Evolutionary conservation across 2,797 vertebrate species (phyloP).

Genomic region (Protosalanx chinensis): DNA sequence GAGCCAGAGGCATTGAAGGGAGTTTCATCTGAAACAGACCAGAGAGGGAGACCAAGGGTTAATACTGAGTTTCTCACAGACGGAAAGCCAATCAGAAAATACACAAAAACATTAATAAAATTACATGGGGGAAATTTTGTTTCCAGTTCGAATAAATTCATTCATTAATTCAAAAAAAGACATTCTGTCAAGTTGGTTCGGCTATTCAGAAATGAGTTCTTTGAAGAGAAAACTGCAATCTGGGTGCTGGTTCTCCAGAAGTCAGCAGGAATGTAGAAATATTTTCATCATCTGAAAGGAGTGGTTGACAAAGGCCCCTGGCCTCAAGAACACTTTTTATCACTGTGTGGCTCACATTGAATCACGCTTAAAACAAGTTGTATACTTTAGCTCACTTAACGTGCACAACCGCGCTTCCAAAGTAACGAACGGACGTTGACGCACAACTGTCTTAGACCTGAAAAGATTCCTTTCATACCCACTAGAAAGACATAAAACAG

Average conservation of each 20-base stretch:
- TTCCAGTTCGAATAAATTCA: conserved; percentile 14
- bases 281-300: conserved; percentile 12
- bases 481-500: conserved; percentile 28
- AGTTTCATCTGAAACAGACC: conserved; percentile 61
- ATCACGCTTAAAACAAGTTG: conserved; percentile 12
- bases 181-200: conserved; percentile 16
- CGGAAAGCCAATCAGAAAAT: background rate
- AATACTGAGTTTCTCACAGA: conserved; percentile 8
- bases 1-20: conserved; percentile 73
- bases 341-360: conserved; percentile 20
- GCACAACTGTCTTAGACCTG: background rate
- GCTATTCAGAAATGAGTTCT: conserved; percentile 19
- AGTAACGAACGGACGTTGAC: background rate
- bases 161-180: conserved; percentile 15
- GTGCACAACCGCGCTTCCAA: background rate
- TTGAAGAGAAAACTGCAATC: conserved; percentile 14
- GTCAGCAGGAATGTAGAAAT: background rate
- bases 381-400: background rate
- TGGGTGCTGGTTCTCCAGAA: conserved; percentile 24
- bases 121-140: background rate
- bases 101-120: conserved; percentile 2
- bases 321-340: conserved; percentile 21
- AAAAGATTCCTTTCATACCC: conserved; percentile 19
- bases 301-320: conserved; percentile 8
- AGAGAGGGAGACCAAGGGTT: conserved; percentile 1